phyloP scores from a whole-genome alignment of 2,113 vertebrate genomes.

The Pongo pygmaeus region DNA sequence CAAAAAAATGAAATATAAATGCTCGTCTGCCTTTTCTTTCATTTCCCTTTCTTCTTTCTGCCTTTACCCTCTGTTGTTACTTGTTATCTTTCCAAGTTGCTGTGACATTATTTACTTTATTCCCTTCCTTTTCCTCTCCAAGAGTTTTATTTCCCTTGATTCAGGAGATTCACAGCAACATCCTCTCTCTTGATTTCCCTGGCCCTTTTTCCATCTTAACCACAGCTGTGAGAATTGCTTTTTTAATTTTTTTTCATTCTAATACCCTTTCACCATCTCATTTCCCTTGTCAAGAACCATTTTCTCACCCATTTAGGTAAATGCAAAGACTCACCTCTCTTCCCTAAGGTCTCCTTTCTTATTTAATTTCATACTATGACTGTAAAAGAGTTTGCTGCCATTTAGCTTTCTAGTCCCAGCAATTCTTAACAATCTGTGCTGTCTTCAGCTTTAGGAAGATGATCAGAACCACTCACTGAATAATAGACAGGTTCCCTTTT shows the following conservation, averaged over 20 bases:
- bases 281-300: constrained; percentile 35
- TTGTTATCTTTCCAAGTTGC: neutral
- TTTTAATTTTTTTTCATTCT: neutral
- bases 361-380: neutral
- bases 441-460: neutral
- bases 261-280: constrained; percentile 32
- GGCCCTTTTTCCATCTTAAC: neutral
- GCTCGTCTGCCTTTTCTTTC: neutral
- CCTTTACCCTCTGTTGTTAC: neutral
- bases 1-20: neutral
- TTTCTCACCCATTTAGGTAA: neutral
- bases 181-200: neutral
- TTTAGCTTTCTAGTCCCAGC: neutral
- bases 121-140: neutral
- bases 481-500: neutral
- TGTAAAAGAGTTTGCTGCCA: neutral
- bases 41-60: neutral
- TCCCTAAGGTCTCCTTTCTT: neutral
- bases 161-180: neutral
- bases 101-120: neutral
- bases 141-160: neutral
- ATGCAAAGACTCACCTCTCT: neutral
- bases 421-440: neutral
- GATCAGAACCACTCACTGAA: neutral
- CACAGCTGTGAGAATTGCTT: neutral